phyloP scores from a whole-genome alignment of 2,888 invertebrate species.

The Prenolepis imparis region DNA sequence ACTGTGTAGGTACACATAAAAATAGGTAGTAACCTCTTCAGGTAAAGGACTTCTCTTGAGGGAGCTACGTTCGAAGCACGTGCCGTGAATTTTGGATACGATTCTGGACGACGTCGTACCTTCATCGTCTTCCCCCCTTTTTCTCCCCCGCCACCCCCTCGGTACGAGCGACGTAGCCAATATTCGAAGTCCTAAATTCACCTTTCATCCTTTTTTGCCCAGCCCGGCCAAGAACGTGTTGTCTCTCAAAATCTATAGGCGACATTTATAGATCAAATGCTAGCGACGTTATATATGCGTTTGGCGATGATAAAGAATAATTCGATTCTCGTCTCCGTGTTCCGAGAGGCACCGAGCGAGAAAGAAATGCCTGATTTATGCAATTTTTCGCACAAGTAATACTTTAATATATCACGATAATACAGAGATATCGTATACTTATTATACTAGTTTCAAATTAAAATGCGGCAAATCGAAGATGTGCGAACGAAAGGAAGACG shows the following conservation, averaged over 20 bases:
- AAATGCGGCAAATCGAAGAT: neutral
- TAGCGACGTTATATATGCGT: neutral
- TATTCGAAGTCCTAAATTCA: constrained; percentile 46
- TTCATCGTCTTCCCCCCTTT: neutral
- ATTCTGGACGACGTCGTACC: constrained; percentile 17
- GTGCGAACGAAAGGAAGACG: neutral
- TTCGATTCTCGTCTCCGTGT: constrained; percentile 21
- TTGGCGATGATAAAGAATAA: constrained; percentile 25
- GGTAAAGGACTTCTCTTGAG: constrained; percentile 66
- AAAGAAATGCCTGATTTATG: constrained; percentile 19
- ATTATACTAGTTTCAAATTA: neutral
- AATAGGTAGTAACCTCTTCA: constrained; percentile 65
- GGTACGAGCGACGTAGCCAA: constrained; percentile 42
- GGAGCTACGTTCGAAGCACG: constrained; percentile 64
- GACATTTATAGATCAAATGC: constrained; percentile 12
- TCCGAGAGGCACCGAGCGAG: neutral
- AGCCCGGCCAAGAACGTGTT: neutral
- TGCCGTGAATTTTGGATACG: constrained; percentile 71
- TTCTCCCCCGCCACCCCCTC: neutral
- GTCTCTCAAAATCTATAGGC: constrained; percentile 47
- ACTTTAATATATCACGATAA: constrained; percentile 1
- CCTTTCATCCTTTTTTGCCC: constrained; percentile 34
- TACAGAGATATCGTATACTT: neutral
- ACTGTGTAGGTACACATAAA: constrained; percentile 51
- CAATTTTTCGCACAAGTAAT: neutral